phyloP scores from a whole-genome alignment of 2,797 vertebrate species.

The Tragelaphus oryx region DNA sequence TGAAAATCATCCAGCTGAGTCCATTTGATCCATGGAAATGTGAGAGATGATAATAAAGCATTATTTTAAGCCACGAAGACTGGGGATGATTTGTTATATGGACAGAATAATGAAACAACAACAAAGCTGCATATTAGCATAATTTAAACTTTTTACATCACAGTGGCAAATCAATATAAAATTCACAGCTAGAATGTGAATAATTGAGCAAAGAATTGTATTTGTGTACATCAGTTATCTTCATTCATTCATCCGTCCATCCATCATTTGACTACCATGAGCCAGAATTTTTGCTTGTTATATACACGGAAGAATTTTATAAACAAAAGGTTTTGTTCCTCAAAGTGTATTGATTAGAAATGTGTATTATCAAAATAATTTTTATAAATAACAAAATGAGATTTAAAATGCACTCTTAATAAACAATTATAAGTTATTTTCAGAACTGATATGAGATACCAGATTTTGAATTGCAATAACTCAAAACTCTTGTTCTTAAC shows the following conservation, averaged over 20 bases:
- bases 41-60: neutral
- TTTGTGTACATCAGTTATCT: neutral
- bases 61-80: neutral
- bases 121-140: neutral
- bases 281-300: neutral
- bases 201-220: neutral
- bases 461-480: neutral
- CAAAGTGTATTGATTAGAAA: neutral
- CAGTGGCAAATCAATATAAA: neutral
- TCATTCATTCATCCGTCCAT: neutral
- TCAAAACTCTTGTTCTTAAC: neutral
- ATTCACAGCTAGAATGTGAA: neutral
- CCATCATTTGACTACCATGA: neutral
- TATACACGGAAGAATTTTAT: neutral
- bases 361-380: neutral
- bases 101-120: neutral
- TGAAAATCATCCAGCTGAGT: neutral
- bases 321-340: neutral
- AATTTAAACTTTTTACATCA: neutral
- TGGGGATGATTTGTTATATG: neutral
- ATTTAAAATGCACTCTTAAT: neutral
- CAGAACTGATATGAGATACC: neutral
- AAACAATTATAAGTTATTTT: neutral
- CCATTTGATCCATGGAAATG: neutral
- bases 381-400: neutral